Base-by-base conservation (phyloP, 2,888 invertebrate species). In the Neoscelio sp. region DNA sequence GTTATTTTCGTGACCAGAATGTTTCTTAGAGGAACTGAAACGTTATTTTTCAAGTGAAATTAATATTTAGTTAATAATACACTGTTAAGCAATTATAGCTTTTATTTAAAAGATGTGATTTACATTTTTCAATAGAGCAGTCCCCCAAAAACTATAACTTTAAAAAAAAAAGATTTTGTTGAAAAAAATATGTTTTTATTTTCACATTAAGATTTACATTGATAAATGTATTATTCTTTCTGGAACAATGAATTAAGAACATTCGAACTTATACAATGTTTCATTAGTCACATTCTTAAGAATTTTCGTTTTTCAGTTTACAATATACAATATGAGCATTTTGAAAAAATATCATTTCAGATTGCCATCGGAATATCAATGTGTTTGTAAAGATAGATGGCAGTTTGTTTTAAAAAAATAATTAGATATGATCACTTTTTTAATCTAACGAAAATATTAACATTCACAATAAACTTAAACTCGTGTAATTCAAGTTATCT, bases 141-240 rank as follows among this genome's bases (percentile, higher is more conserved):
- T n/a, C n/a, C n/a, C n/a, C n/a, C n/a, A n/a, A n/a, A n/a, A n/a
- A n/a, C n/a, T n/a, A n/a, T n/a, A n/a, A n/a, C n/a, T n/a, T n/a
- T n/a, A n/a, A n/a, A n/a, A n/a, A n/a, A n/a, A n/a, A n/a, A n/a
- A 28, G 28, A 28, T n/a, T 54, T 40, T 46, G n/a, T 50, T 23
- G 8, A 54, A 56, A 73, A 73, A 64, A 64, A 73, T 62, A 54
- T 62, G 38, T 8, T 56, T 73, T 73, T 73, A 73, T 73, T 73
- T 64, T 71, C 35, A 71, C 65, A 71, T 52, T 35, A 58, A 65
- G 56, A 60, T 77, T 64, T 56, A 77, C 77, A 77, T 58, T 65
- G 40, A 77, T 78, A 77, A 65, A 70, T 70, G 56, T 70, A 75
- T 30, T 48, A 23, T 33, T 76, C 8, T 70, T 38, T 46, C 12